Evolutionary conservation across 1,140 invertebrate species (phyloP).

Genomic region (Cotesia typhae): DNA sequence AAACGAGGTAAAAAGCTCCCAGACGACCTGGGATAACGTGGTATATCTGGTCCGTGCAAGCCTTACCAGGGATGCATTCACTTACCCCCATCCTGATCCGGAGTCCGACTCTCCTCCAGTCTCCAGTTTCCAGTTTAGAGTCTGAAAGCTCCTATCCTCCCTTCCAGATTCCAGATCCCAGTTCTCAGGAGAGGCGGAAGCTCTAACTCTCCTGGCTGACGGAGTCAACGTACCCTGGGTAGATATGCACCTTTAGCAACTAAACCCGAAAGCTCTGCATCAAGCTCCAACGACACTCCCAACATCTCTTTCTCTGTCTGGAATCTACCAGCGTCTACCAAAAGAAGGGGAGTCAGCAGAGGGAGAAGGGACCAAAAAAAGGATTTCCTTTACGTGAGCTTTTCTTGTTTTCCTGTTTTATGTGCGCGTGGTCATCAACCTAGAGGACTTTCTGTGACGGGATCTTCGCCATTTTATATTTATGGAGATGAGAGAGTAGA

Average conservation of each 20-base stretch:
- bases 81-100: neutral
- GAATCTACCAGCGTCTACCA: neutral
- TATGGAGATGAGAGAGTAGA: neutral
- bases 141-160: neutral
- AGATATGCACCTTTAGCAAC: constrained; percentile 31
- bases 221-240: constrained; percentile 39
- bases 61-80: neutral
- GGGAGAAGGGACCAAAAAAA: constrained; percentile 21
- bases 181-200: neutral
- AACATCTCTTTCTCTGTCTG: constrained; percentile 22
- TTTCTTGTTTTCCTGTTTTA: no score
- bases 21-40: constrained; percentile 34
- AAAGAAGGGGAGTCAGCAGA: neutral
- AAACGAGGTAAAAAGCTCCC: constrained; percentile 14
- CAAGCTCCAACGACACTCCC: constrained; percentile 37
- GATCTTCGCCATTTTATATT: constrained; percentile 2
- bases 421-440: no score
- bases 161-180: neutral
- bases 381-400: constrained; percentile 40
- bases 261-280: constrained; percentile 4
- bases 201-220: neutral
- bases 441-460: neutral
- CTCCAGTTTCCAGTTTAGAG: neutral
- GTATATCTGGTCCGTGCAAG: neutral
- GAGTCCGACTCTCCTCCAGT: neutral